Conservation (phyloP, 2,888 invertebrate species). For the Rotaria socialis region DNA sequence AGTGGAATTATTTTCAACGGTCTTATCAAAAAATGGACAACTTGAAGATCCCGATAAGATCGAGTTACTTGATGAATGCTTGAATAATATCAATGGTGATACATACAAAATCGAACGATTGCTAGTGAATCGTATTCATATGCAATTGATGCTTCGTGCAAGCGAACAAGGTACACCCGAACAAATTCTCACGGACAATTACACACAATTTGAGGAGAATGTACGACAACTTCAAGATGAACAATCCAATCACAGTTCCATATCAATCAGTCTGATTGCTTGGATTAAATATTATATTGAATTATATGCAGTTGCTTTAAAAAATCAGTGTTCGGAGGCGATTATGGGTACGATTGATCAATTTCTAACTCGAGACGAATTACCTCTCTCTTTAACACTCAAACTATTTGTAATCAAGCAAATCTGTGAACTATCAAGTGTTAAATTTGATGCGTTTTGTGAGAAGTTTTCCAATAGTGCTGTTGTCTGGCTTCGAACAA, state of each 20-base stretch:
- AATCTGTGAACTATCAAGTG: background rate
- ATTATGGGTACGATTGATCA: background rate
- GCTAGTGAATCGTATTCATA: background rate
- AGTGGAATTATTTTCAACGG: background rate
- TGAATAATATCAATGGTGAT: background rate
- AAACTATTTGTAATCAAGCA: conserved; percentile 11
- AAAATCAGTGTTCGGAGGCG: background rate
- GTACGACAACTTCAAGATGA: background rate
- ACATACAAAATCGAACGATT: background rate
- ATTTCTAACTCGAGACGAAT: background rate
- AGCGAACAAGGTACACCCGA: background rate
- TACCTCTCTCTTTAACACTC: background rate
- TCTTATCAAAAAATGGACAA: background rate
- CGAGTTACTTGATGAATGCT: too few species aligned
- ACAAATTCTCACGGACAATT: background rate
- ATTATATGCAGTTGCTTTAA: background rate
- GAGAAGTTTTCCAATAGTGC: background rate
- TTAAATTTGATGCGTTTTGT: background rate
- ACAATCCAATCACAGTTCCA: background rate
- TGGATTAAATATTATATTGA: background rate
- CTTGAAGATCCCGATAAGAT: background rate
- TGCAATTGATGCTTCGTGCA: background rate
- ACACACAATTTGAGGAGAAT: background rate
- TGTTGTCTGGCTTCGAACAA: background rate
- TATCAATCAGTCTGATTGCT: background rate